phyloP scores from a whole-genome alignment of 2,797 vertebrate species.

The Pangasius mekongensis region DNA sequence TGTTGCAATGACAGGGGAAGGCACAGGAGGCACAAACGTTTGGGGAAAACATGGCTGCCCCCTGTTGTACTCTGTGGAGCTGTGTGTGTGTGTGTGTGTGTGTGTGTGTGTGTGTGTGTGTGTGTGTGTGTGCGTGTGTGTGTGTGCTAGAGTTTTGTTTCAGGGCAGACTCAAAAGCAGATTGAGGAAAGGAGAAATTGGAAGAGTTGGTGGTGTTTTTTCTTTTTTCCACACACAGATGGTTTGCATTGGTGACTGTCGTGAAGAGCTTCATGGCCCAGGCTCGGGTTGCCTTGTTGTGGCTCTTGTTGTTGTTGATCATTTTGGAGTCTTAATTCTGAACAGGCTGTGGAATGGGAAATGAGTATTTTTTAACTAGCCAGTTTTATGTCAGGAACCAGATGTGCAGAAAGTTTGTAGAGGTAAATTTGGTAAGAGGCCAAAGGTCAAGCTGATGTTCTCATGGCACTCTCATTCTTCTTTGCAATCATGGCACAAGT shows the following conservation, averaged over 20 bases:
- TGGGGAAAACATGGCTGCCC: conserved; percentile 54
- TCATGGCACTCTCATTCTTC: neutral
- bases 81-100: conserved; percentile 13
- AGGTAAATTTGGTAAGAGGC: conserved; percentile 64
- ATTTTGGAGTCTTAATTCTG: conserved; percentile 44
- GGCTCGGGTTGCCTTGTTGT: conserved; percentile 52
- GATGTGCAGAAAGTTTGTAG: conserved; percentile 46
- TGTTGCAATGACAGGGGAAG: conserved; percentile 55
- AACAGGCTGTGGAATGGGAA: conserved; percentile 47
- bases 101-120: conserved; percentile 4
- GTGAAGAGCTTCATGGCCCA: conserved; percentile 59
- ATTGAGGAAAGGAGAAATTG: conserved; percentile 4
- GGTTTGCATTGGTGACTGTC: conserved; percentile 57
- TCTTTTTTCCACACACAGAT: conserved; percentile 39
- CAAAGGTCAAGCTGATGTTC: conserved; percentile 62
- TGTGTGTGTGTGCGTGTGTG: conserved; percentile 16
- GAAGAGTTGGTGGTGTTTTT: conserved; percentile 57
- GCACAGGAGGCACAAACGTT: conserved; percentile 45
- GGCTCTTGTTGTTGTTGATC: conserved; percentile 49
- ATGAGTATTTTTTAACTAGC: conserved; percentile 36
- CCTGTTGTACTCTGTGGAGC: conserved; percentile 42
- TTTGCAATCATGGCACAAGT: neutral
- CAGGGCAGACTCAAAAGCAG: neutral
- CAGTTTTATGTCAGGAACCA: conserved; percentile 40
- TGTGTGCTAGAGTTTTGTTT: conserved; percentile 34